These are phyloP conservation scores for Smutsia temminckii DNA, from an alignment of 2,797 vertebrate genomes.

Conservation along the genomic window DNA sequence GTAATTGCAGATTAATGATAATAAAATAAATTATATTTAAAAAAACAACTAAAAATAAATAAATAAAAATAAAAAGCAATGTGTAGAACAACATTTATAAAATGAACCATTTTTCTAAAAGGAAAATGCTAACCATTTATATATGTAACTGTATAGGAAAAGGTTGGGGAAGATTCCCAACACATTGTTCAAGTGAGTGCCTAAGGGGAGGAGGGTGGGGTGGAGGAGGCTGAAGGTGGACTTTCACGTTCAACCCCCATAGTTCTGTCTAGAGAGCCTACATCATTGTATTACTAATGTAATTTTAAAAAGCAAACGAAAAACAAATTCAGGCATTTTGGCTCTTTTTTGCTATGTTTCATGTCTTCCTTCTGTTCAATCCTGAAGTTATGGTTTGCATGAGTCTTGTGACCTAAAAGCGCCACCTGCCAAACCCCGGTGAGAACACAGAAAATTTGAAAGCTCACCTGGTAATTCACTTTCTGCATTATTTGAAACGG, in stretches of 20 bases:
- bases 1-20: too few relatives aligned
- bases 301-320: neutral
- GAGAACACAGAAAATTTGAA: neutral
- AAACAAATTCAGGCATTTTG: neutral
- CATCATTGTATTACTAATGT: neutral
- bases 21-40: too few relatives aligned
- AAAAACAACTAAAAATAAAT: too few relatives aligned
- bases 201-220: neutral
- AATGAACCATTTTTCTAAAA: constrained; percentile 24
- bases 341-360: neutral
- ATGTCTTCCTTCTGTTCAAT: neutral
- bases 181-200: neutral
- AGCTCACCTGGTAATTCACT: neutral
- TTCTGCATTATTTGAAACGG: neutral
- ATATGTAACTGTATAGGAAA: neutral
- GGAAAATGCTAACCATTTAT: neutral
- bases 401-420: neutral
- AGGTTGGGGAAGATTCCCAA: neutral
- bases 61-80: too few relatives aligned
- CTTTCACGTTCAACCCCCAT: neutral
- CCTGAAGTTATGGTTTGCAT: neutral
- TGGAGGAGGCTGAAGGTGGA: neutral
- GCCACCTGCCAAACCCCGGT: neutral
- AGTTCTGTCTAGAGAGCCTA: neutral
- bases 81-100: constrained; percentile 26